Conservation (phyloP, 2,888 invertebrate species). For the Apamea sordens region DNA sequence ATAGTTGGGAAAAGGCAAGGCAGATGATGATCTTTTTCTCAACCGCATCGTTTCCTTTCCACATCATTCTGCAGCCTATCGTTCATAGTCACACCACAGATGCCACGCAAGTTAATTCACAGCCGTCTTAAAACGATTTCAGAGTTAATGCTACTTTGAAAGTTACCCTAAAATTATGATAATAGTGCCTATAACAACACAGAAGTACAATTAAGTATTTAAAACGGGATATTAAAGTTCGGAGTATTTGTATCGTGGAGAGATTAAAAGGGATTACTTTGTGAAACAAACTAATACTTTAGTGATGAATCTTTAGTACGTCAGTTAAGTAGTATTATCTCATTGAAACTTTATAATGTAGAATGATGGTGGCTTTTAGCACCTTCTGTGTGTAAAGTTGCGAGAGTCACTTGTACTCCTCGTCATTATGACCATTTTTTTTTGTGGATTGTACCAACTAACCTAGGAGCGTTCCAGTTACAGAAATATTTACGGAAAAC, state of each 20-base stretch:
- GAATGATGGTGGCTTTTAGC: not conserved
- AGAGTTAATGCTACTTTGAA: slow-evolving; percentile 43
- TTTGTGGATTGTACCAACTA: too few species aligned
- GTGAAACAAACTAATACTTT: slow-evolving; percentile 30
- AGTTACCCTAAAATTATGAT: slow-evolving; percentile 45
- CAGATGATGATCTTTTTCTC: not conserved
- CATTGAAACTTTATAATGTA: slow-evolving; percentile 1
- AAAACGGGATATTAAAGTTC: slow-evolving; percentile 43
- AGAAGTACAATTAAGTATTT: slow-evolving; percentile 46
- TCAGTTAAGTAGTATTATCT: not conserved
- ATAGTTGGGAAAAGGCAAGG: too few species aligned
- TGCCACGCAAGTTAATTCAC: not conserved
- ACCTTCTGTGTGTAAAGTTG: not conserved
- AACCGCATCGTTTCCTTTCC: not conserved
- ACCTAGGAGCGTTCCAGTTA: too few species aligned
- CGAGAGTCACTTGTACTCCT: too few species aligned
- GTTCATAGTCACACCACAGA: not conserved
- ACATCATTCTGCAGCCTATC: not conserved
- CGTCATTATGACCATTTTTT: too few species aligned
- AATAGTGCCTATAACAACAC: slow-evolving; percentile 49
- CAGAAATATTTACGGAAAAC: too few species aligned
- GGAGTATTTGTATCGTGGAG: slow-evolving; percentile 18
- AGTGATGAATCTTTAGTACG: not conserved
- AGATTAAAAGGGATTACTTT: slow-evolving; percentile 38
- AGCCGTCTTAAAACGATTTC: slow-evolving; percentile 23